These are phyloP conservation scores for Nasonia oneida DNA, from an alignment of 2,888 invertebrate species.

Conservation along the genomic window DNA sequence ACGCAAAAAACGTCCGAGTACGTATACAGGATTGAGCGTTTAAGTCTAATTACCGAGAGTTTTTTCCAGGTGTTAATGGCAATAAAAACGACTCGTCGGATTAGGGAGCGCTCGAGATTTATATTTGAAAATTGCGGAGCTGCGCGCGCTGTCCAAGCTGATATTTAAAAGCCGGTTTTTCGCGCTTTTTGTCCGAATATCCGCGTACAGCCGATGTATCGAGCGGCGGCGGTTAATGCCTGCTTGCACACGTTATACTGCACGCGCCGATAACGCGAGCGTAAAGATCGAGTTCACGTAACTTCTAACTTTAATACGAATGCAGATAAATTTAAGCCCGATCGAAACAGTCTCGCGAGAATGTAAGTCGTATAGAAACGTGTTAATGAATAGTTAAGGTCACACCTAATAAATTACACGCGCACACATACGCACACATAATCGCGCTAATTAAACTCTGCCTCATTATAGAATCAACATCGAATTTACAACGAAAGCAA, in stretches of 20 bases:
- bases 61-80: slow-evolving; percentile 9
- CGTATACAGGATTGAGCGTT: not conserved
- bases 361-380: not conserved
- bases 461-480: not conserved
- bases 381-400: not conserved
- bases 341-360: not conserved
- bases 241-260: not conserved
- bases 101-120: not conserved
- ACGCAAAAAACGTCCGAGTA: not conserved
- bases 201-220: not conserved
- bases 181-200: not conserved
- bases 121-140: not conserved
- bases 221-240: not conserved
- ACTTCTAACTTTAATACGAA: not conserved
- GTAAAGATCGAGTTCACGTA: not conserved
- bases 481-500: not conserved
- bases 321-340: not conserved
- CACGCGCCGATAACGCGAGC: not conserved
- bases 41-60: not conserved
- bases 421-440: not conserved
- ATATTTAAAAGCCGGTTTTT: not conserved
- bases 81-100: not conserved
- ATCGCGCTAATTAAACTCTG: not conserved
- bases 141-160: not conserved
- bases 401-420: not conserved